These are phyloP conservation scores for Halcyon chelicuti DNA, from an alignment of 2,797 vertebrate genomes.

Conservation along the genomic window DNA sequence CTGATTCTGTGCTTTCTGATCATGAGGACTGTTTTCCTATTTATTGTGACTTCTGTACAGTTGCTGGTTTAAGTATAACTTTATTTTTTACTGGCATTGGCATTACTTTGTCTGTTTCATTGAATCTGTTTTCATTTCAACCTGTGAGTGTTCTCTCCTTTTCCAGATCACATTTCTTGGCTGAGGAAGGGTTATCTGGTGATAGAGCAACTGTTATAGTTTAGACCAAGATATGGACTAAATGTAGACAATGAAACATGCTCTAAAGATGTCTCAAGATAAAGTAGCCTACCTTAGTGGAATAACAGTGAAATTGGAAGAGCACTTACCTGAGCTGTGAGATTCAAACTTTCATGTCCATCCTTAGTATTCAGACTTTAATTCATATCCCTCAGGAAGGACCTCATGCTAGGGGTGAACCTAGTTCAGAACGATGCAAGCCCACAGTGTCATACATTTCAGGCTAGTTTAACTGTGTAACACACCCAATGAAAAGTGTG, in stretches of 20 bases:
- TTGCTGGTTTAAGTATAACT: too few relatives aligned
- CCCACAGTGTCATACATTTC: background rate
- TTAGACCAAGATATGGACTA: too few relatives aligned
- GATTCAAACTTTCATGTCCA: background rate
- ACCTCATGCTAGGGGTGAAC: fast-evolving
- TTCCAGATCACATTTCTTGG: too few relatives aligned
- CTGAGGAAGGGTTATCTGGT: too few relatives aligned
- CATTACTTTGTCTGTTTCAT: too few relatives aligned
- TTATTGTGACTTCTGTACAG: too few relatives aligned
- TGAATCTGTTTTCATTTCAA: too few relatives aligned
- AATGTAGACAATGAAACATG: background rate
- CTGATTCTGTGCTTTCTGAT: background rate
- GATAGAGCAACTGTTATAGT: too few relatives aligned
- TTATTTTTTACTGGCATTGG: too few relatives aligned
- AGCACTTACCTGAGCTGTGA: background rate
- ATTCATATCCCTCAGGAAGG: background rate
- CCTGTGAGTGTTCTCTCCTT: too few relatives aligned
- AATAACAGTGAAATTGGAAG: background rate
- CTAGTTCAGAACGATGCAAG: background rate
- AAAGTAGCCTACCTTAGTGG: background rate
- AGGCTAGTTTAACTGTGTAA: background rate
- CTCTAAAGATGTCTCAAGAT: background rate
- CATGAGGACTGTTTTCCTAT: background rate
- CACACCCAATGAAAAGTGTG: background rate
- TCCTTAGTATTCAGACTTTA: background rate